A percentile compares a stretch with the other conserved stretches of the same genome.
Evolutionary conservation across 2,113 vertebrate species (phyloP).

Genomic region (Poeciliopsis turrubarensis): DNA sequence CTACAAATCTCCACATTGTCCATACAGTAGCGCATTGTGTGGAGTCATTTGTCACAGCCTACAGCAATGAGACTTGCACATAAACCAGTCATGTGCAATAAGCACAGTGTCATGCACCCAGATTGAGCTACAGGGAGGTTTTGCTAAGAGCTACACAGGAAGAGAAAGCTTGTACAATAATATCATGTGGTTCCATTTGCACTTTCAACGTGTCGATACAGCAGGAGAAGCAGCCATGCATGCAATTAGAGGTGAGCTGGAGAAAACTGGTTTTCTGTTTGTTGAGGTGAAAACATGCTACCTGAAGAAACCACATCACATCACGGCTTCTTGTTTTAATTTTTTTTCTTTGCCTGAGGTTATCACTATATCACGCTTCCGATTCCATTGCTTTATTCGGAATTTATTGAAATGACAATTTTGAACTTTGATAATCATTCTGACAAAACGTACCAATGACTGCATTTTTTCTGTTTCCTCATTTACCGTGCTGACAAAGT

Average conservation of each 20-base stretch:
- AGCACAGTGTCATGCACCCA: neutral
- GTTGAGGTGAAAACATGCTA: neutral
- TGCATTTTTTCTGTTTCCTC: too few relatives aligned
- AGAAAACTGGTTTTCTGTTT: neutral
- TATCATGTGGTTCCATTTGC: slow-evolving; percentile 18
- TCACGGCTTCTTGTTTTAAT: neutral
- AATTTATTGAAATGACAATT: too few relatives aligned
- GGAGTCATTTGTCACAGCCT: neutral
- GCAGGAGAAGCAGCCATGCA: slow-evolving; percentile 15
- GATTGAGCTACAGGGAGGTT: neutral
- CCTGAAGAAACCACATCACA: neutral
- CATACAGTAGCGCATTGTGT: neutral
- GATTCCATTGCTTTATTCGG: slow-evolving; percentile 9
- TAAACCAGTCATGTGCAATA: neutral
- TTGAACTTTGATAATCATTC: too few relatives aligned
- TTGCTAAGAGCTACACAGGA: neutral
- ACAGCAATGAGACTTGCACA: neutral
- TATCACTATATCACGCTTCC: neutral
- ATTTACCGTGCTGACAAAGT: too few relatives aligned
- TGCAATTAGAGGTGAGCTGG: slow-evolving; percentile 28
- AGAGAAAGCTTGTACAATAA: neutral
- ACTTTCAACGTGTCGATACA: slow-evolving; percentile 30
- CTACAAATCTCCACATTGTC: neutral
- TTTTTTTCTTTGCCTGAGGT: neutral
- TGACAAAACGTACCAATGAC: too few relatives aligned